Evolutionary conservation across 2,113 vertebrate genomes (phyloP), one percentile per base, ranked within the genome.

Genomic region (Sardina pilchardus): DNA sequence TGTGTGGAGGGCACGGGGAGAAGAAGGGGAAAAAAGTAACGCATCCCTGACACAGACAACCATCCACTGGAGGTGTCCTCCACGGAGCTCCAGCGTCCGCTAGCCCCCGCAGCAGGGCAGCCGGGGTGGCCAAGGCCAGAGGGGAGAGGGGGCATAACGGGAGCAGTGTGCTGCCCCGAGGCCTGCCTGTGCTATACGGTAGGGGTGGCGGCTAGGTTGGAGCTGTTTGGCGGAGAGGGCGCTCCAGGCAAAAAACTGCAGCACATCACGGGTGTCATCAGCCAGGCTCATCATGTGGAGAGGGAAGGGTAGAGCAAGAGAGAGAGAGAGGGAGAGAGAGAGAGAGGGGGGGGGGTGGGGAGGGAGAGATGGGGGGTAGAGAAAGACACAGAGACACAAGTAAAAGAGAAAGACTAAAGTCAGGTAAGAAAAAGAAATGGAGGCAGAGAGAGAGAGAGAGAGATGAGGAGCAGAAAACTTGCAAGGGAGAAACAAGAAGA

Each of bases 281-380:
- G 63, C 63, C 26, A 34, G 50, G 8, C 63, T 71, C 63, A 10
- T 34, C 14, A 71, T 10, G 63, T 3, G 3, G 26, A 71, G 21
- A 24, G 63, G 30, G 63, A 71, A 7, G n/a, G 59, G 26, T 6
- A 26, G 63, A 67, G 63, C 30, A 6, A 67, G 63, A 30, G 24
- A 71, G 59, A 86, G 83, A 84, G 67, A 67, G 82, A 86, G 56
- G 24, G 26, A 71, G 63, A 71, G 84, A 59, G 44, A 87, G 45
- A 50, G 6, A 83, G 47, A 45, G 87, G 50, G 39, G 84, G 75
- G 85, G 86, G 81, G 80, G 86, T 34, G 19, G 39, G 84, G 83
- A 88, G 82, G n/a, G 24, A 9, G 56, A 63, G 21, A 50, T 0
- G 50, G 2, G 59, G 21, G 1, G 26, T 36, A 39, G 24, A 44